Conservation (phyloP, 2,113 vertebrate species). For the Leiothrix lutea region DNA sequence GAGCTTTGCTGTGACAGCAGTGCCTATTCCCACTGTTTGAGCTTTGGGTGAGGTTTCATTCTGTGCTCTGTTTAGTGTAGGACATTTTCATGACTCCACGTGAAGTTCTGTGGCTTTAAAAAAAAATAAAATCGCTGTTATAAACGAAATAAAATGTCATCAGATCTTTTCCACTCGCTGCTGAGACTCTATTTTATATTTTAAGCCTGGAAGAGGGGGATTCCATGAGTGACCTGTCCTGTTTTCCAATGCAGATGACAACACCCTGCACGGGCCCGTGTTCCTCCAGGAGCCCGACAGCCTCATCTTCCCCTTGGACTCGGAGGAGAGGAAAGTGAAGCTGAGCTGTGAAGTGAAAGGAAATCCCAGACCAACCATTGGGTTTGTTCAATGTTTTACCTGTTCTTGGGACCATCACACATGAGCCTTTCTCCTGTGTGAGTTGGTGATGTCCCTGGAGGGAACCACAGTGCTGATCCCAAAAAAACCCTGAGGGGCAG, state of each 20-base stretch:
- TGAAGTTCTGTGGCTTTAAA: neutral
- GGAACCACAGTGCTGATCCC: accelerated
- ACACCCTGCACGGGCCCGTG: conserved; percentile 81
- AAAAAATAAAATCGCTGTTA: neutral
- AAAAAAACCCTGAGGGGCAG: no score
- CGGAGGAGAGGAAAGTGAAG: conserved; percentile 88
- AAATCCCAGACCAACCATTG: conserved; percentile 84
- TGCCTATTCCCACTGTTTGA: neutral
- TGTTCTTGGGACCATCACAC: accelerated
- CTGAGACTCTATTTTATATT: neutral
- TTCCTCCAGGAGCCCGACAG: conserved; percentile 92
- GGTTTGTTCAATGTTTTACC: conserved; percentile 71
- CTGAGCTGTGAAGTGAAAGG: conserved; percentile 92
- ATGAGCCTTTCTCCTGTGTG: accelerated
- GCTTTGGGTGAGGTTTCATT: neutral
- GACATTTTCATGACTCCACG: accelerated
- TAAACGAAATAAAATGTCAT: neutral
- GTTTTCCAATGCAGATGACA: conserved; percentile 72
- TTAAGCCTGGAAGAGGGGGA: accelerated
- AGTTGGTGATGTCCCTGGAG: accelerated
- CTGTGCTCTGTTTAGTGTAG: neutral
- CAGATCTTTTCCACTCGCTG: neutral
- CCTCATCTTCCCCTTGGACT: conserved; percentile 89
- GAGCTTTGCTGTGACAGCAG: accelerated
- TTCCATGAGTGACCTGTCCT: neutral